Conservation (phyloP, 2,113 vertebrate species). For the Dicrurus megarhynchus region DNA sequence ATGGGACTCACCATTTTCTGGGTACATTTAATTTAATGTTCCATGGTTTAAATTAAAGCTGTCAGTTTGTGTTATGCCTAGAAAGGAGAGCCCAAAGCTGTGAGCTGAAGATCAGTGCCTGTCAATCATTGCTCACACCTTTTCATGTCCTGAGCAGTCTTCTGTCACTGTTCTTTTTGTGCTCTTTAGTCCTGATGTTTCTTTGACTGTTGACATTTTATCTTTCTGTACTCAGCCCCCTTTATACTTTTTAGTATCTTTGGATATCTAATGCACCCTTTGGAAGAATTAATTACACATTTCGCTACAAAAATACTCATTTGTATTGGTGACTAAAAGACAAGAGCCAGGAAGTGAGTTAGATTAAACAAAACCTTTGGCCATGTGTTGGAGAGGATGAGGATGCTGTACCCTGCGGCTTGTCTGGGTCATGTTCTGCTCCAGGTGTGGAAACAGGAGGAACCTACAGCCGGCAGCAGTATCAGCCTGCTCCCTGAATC, state of each 20-base stretch:
- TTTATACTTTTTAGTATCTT: neutral
- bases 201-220: neutral
- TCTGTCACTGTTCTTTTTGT: neutral
- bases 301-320: neutral
- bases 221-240: neutral
- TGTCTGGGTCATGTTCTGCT: neutral
- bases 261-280: neutral
- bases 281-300: neutral
- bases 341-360: neutral
- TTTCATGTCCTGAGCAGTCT: neutral
- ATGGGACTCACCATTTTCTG: neutral
- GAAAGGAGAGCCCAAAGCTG: neutral
- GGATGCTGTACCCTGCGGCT: accelerated
- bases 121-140: neutral
- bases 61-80: neutral
- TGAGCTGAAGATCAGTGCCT: neutral
- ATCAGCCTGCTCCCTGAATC: neutral
- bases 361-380: neutral
- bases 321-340: neutral
- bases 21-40: neutral
- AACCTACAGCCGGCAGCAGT: neutral
- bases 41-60: neutral
- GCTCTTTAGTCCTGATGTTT: neutral
- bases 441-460: neutral
- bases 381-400: neutral